Conservation (phyloP, 1,140 invertebrate species). For the Anagrus nilaparvatae region DNA sequence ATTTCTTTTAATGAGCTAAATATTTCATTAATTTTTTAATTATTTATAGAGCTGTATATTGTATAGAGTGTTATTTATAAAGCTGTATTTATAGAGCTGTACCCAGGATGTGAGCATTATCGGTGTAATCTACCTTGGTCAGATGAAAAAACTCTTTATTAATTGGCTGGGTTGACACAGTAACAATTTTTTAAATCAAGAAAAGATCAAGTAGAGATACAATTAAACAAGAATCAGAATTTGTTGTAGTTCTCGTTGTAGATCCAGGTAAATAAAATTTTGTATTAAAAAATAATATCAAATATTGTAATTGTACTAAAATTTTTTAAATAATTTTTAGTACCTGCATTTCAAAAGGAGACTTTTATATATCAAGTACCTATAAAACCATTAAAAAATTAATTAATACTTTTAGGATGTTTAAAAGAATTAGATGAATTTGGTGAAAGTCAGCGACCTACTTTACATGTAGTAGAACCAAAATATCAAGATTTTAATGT, state of each 20-base stretch:
- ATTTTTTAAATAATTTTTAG: constrained; percentile 27
- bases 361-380: constrained; percentile 86
- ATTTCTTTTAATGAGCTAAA: too few species aligned
- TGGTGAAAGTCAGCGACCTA: constrained; percentile 66
- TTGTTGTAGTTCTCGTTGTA: too few species aligned
- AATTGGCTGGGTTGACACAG: constrained; percentile 88
- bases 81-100: too few species aligned
- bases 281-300: neutral
- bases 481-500: constrained; percentile 63
- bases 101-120: constrained; percentile 73
- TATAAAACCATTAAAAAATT: constrained; percentile 72
- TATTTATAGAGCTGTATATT: constrained; percentile 29
- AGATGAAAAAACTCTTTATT: constrained; percentile 72
- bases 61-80: too few species aligned
- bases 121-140: constrained; percentile 88
- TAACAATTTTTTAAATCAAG: constrained; percentile 77
- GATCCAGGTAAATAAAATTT: constrained; percentile 50
- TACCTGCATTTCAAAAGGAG: constrained; percentile 82
- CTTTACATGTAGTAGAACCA: constrained; percentile 78
- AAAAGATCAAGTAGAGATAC: constrained; percentile 58
- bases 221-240: constrained; percentile 58
- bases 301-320: constrained; percentile 2
- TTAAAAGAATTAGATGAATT: constrained; percentile 59
- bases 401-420: constrained; percentile 71
- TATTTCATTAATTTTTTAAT: neutral